Evolutionary conservation across 2,113 vertebrate genomes (phyloP).

Genomic region (Melanotaenia duboulayi): DNA sequence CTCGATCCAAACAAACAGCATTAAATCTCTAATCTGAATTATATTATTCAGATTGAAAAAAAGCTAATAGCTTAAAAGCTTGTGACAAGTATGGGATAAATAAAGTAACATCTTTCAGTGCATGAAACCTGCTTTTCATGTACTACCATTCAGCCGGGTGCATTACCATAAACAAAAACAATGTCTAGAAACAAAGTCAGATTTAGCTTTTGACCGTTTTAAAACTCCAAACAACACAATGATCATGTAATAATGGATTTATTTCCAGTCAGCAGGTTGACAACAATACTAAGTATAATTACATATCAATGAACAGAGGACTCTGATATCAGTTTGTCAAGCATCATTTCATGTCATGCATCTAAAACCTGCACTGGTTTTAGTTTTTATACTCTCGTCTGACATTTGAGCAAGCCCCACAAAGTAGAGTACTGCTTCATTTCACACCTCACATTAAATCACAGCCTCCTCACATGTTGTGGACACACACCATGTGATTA

Average conservation of each 20-base stretch:
- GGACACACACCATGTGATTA: constrained; percentile 31
- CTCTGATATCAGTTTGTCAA: too few species aligned
- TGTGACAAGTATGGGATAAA: not conserved
- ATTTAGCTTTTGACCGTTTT: not conserved
- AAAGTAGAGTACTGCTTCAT: constrained; percentile 64
- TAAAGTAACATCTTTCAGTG: not conserved
- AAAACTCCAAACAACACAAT: not conserved
- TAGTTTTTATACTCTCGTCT: constrained; percentile 47
- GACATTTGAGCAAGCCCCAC: constrained; percentile 65
- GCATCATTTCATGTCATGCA: constrained; percentile 35
- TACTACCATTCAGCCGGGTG: not conserved
- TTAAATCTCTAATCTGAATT: too few species aligned
- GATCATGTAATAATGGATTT: not conserved
- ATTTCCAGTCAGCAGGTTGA: not conserved
- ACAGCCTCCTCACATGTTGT: constrained; percentile 36
- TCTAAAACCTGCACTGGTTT: constrained; percentile 15
- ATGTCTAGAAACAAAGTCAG: not conserved
- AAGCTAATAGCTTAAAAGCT: too few species aligned
- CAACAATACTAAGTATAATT: not conserved
- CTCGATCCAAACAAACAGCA: too few species aligned
- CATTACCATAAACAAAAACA: not conserved
- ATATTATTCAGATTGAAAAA: too few species aligned
- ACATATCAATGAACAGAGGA: not conserved
- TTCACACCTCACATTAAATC: constrained; percentile 66
- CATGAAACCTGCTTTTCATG: not conserved